These are phyloP conservation scores for Apeira syringaria DNA, from an alignment of 2,888 invertebrate species.

Conservation along the genomic window DNA sequence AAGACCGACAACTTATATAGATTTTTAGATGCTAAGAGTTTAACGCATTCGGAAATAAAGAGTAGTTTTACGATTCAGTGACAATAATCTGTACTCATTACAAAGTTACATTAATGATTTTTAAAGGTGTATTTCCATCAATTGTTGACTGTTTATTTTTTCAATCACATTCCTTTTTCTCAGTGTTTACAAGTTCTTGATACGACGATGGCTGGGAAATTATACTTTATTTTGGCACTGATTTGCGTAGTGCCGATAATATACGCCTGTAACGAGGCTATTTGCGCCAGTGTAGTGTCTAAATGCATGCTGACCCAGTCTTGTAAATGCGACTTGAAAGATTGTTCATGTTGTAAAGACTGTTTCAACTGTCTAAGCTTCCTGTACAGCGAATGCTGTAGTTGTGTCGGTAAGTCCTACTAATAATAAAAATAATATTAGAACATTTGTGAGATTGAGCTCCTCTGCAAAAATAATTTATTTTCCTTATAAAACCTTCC, in stretches of 20 bases:
- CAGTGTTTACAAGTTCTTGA: constrained; percentile 41
- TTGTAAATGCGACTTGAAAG: constrained; percentile 96
- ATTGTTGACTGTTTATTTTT: constrained; percentile 61
- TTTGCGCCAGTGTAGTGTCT: constrained; percentile 97
- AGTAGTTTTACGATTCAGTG: too few relatives aligned
- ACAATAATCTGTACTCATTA: too few relatives aligned
- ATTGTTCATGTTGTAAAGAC: constrained; percentile 97
- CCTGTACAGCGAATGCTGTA: constrained; percentile 97
- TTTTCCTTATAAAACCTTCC: too few relatives aligned
- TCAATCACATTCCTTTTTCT: constrained; percentile 39
- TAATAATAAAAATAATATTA: too few relatives aligned
- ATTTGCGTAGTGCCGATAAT: constrained; percentile 64
- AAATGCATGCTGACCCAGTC: constrained; percentile 98
- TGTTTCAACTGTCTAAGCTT: constrained; percentile 95
- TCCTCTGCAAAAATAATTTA: too few relatives aligned
- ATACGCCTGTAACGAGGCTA: constrained; percentile 93
- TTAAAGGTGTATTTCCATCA: too few relatives aligned
- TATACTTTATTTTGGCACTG: constrained; percentile 57
- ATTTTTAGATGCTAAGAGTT: too few relatives aligned
- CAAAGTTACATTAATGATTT: too few relatives aligned
- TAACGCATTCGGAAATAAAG: too few relatives aligned
- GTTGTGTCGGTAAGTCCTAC: constrained; percentile 98
- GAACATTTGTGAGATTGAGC: too few relatives aligned
- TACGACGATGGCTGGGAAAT: constrained; percentile 62
- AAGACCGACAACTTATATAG: too few relatives aligned